Evolutionary conservation across 2,888 invertebrate species (phyloP).

Genomic region (Meta bourneti): DNA sequence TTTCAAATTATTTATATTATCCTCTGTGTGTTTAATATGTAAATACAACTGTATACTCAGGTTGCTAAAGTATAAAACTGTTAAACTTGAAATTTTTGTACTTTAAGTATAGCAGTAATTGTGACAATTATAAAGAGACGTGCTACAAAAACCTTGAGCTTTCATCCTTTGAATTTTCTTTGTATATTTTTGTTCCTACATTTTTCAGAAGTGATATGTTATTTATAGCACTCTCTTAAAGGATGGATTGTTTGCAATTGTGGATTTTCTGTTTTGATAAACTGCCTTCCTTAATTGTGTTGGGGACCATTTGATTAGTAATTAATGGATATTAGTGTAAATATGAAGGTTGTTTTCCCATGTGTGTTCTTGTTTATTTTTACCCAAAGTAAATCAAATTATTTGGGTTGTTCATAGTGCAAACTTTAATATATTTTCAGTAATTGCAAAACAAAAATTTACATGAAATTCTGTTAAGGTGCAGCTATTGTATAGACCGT

Average conservation of each 20-base stretch:
- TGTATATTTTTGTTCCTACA: conserved; percentile 57
- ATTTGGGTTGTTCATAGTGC: conserved; percentile 16
- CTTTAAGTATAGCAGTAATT: conserved; percentile 44
- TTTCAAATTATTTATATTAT: not conserved
- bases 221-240: not conserved
- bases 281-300: conserved; percentile 38
- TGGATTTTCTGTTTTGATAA: conserved; percentile 7
- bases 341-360: conserved; percentile 49
- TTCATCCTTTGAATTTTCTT: conserved; percentile 22
- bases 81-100: conserved; percentile 65
- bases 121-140: conserved; percentile 23
- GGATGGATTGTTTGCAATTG: not conserved
- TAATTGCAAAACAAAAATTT: not conserved
- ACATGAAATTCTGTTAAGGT: not conserved
- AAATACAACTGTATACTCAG: conserved; percentile 71
- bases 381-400: conserved; percentile 54
- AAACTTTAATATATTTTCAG: no score
- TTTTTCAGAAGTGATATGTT: conserved; percentile 12
- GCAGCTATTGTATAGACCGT: conserved; percentile 41
- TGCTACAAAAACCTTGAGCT: conserved; percentile 48
- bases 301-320: conserved; percentile 63
- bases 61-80: conserved; percentile 75
- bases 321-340: conserved; percentile 43
- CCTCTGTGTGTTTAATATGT: conserved; percentile 48
- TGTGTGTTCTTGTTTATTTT: conserved; percentile 45